phyloP scores from a whole-genome alignment of 2,797 vertebrate genomes.

The Mormyrops attenuatus region DNA sequence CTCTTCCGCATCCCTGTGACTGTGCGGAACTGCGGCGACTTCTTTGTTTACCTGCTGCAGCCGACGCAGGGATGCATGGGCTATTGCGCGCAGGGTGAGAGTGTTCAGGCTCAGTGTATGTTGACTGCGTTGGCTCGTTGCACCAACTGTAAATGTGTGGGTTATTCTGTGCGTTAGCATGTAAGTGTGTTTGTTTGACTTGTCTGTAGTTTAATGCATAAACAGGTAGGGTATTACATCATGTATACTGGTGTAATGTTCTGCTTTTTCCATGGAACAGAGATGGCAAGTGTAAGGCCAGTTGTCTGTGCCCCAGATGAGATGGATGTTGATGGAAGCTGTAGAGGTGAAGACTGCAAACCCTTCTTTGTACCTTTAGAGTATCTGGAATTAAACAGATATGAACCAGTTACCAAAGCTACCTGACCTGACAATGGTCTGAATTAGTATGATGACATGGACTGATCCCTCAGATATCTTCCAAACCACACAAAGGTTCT shows the following conservation, averaged over 20 bases:
- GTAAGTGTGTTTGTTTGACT: neutral
- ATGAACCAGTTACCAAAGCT: neutral
- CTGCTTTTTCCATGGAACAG: conserved; percentile 41
- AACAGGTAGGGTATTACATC: neutral
- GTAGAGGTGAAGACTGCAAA: conserved; percentile 57
- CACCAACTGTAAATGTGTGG: neutral
- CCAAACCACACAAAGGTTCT: conserved; percentile 52
- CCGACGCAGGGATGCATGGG: conserved; percentile 88
- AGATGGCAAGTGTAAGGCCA: conserved; percentile 50
- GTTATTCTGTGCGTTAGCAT: neutral
- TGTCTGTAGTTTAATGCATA: neutral
- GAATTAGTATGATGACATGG: neutral
- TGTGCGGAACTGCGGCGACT: conserved; percentile 78
- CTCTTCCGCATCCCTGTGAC: conserved; percentile 80
- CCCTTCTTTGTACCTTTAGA: conserved; percentile 4
- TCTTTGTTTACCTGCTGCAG: conserved; percentile 83
- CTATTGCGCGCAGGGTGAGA: conserved; percentile 81
- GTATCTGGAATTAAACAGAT: conserved; percentile 10
- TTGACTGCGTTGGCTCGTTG: neutral
- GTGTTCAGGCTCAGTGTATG: neutral
- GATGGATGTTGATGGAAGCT: conserved; percentile 48
- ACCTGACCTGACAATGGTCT: neutral
- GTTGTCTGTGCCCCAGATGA: conserved; percentile 53
- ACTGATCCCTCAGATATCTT: conserved; percentile 31
- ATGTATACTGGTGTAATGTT: neutral